phyloP scores from a whole-genome alignment of 35 echinoderm and acorn worm genomes.

The Ophioderma brevispina region DNA sequence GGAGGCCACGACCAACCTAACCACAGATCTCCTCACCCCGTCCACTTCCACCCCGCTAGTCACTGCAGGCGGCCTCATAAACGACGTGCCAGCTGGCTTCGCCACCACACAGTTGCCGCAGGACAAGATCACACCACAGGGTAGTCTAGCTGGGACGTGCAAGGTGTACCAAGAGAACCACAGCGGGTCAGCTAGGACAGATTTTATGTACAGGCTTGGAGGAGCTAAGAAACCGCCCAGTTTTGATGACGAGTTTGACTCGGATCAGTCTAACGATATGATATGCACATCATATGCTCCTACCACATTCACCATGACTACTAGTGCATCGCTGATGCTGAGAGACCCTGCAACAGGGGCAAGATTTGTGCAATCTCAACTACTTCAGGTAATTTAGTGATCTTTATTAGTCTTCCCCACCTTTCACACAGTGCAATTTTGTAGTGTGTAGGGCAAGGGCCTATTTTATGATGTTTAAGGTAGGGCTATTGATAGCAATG shows the following conservation, averaged over 20 bases:
- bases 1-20: background rate
- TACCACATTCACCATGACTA: constrained; percentile 43
- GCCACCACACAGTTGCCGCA: background rate
- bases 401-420: too few species aligned
- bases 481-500: too few species aligned
- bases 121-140: background rate
- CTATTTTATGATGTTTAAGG: too few species aligned
- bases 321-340: constrained; percentile 76
- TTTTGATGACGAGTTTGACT: background rate
- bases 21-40: background rate
- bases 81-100: background rate
- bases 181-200: constrained; percentile 73
- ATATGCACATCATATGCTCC: constrained; percentile 30
- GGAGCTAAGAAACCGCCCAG: constrained; percentile 11
- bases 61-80: constrained; percentile 5
- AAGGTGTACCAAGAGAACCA: constrained; percentile 63
- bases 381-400: constrained; percentile 83
- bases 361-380: constrained; percentile 91
- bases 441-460: too few species aligned
- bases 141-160: background rate
- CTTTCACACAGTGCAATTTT: too few species aligned
- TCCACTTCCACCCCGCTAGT: background rate
- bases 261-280: background rate
- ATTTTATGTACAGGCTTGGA: constrained; percentile 46
- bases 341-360: constrained; percentile 89